A percentile compares a stretch with the other conserved stretches of the same genome.
phyloP scores from a whole-genome alignment of 2,888 invertebrate genomes.

The Trichopoda pennipes region DNA sequence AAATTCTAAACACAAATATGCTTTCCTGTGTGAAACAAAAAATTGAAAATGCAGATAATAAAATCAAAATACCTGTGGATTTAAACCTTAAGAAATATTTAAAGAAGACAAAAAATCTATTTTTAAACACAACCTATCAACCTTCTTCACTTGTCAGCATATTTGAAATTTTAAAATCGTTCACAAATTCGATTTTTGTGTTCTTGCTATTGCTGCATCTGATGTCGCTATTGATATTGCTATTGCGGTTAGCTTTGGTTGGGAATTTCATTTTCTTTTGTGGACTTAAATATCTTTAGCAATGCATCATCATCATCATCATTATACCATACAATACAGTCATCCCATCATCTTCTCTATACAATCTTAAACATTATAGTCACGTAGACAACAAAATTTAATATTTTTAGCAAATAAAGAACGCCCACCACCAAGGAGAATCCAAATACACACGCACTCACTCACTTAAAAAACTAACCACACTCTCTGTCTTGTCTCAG shows the following conservation, averaged over 20 bases:
- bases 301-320: conserved; percentile 58
- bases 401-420: conserved; percentile 68
- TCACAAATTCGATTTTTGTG: conserved; percentile 52
- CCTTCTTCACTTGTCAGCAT: conserved; percentile 64
- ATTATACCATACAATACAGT: conserved; percentile 48
- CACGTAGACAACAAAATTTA: conserved; percentile 69
- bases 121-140: conserved; percentile 53
- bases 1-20: conserved; percentile 24
- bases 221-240: conserved; percentile 3
- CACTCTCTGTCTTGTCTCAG: conserved; percentile 40
- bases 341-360: conserved; percentile 48
- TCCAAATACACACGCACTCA: conserved; percentile 42
- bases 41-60: background rate
- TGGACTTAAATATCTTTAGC: conserved; percentile 52
- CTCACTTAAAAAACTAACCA: conserved; percentile 22
- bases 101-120: conserved; percentile 27
- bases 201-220: conserved; percentile 22
- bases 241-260: conserved; percentile 24
- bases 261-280: conserved; percentile 26
- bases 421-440: conserved; percentile 62
- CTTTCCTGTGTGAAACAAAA: conserved; percentile 27
- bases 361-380: conserved; percentile 66
- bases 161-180: conserved; percentile 56
- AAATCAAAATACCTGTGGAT: conserved; percentile 13
- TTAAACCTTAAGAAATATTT: conserved; percentile 32